These are phyloP conservation scores for Oncorhynchus gorbuscha DNA, from an alignment of 2,113 vertebrate species.

Conservation along the genomic window DNA sequence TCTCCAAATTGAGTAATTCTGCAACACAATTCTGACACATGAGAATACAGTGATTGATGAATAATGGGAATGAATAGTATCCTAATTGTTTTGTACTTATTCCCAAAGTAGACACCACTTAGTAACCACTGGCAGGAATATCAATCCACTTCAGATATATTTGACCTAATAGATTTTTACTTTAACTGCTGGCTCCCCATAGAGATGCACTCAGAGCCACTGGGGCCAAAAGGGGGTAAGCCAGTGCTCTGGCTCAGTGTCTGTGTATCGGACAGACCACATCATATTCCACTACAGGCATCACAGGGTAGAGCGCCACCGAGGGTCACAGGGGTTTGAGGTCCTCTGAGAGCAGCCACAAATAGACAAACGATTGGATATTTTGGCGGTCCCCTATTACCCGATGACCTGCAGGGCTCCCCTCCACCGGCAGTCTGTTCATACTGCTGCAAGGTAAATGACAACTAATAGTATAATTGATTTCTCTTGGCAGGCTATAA, in stretches of 20 bases:
- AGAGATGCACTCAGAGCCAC: too few species aligned
- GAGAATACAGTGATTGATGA: too few species aligned
- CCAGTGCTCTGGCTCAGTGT: background rate
- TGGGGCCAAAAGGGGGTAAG: too few species aligned
- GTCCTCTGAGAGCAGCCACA: conserved; percentile 6
- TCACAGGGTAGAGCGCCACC: background rate
- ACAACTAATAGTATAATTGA: conserved; percentile 60
- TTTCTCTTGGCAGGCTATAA: conserved; percentile 47
- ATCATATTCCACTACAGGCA: background rate
- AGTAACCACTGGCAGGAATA: too few species aligned
- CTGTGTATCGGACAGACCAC: background rate
- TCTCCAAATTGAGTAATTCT: too few species aligned
- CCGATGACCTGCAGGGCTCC: conserved; percentile 22
- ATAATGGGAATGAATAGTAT: too few species aligned
- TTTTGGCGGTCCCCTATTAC: conserved; percentile 9
- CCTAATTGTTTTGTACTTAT: too few species aligned
- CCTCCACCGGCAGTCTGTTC: conserved; percentile 3
- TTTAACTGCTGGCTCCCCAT: too few species aligned
- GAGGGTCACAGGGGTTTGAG: conserved; percentile 27
- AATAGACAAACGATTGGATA: background rate
- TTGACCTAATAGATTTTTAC: too few species aligned
- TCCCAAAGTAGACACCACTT: too few species aligned
- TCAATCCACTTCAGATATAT: too few species aligned
- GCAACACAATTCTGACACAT: too few species aligned
- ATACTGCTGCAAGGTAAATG: conserved; percentile 62